Evolutionary conservation across 2,888 invertebrate genomes (phyloP).

Genomic region (Pedicia rivosa): DNA sequence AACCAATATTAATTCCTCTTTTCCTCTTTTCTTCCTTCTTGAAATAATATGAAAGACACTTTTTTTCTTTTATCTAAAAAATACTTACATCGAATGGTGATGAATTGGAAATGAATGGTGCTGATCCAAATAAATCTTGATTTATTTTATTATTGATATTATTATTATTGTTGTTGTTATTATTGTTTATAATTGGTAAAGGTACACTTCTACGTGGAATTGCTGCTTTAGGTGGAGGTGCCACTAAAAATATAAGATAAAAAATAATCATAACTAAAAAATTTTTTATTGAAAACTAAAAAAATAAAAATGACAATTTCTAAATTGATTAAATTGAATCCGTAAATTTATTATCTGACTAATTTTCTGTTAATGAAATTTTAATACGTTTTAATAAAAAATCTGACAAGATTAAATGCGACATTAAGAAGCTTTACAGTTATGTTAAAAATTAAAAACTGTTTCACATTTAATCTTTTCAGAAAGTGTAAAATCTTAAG

Average conservation of each 20-base stretch:
- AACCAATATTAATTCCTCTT: constrained; percentile 72
- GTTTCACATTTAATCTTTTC: too few species aligned
- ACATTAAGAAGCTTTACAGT: too few species aligned
- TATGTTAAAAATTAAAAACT: too few species aligned
- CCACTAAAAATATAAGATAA: constrained; percentile 49
- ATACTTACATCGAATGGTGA: constrained; percentile 25
- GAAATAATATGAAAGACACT: background rate
- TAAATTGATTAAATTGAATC: too few species aligned
- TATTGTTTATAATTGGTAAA: constrained; percentile 19
- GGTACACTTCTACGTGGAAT: constrained; percentile 34
- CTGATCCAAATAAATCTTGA: constrained; percentile 66
- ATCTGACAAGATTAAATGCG: too few species aligned
- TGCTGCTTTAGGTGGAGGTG: constrained; percentile 72
- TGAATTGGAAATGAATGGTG: constrained; percentile 42
- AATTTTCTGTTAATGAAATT: too few species aligned
- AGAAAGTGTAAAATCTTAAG: too few species aligned
- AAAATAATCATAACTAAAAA: too few species aligned
- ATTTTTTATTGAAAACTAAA: too few species aligned
- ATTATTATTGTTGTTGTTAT: constrained; percentile 25
- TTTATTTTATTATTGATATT: constrained; percentile 14
- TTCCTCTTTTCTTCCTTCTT: constrained; percentile 43
- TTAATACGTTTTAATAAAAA: too few species aligned
- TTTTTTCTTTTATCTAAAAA: background rate
- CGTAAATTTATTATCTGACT: too few species aligned
- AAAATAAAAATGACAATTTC: too few species aligned